Base-by-base conservation (phyloP, 1,140 invertebrate genomes). In the Papilio polytes region DNA sequence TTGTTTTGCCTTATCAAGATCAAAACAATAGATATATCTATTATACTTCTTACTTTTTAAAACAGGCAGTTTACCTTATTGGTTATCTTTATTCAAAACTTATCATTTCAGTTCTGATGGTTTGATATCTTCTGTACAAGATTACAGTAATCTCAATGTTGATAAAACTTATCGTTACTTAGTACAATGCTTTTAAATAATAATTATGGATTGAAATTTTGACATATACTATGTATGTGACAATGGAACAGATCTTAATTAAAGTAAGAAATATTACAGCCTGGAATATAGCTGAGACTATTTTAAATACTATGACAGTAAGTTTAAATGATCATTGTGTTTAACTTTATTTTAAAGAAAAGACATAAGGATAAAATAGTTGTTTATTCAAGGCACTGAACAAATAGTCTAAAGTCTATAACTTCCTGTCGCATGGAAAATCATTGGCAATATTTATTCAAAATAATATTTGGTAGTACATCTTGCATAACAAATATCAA, bases 341-440 rank as follows among this genome's bases (percentile, higher is more conserved):
- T 41, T 41, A 41, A 41, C 36, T 41, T 41, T 41, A 7, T 41
- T 59, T 10, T 78, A 36, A 78, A 53, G 53, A 51, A 78, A 78
- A 78, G 41, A 78, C 36, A 44, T 78, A 22, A 78, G 59, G 56
- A 78, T 66, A 78, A 78, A 78, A 78, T 78, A 78, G 36, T 63
- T 41, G 26, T 78, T 78, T 78, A 78, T 78, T 78, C 10, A 78
- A 78, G 59, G 77, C 59, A 78, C 31, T 78, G 46, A 78, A 76
- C 46, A 41, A 78, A 48, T 48, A 48, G 46, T 78, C 53, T 63
- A 78, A 56, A 77, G 48, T 53, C 13, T 59, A 22, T 46, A 53
- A 53, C 46, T 78, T 78, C 31, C 74, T 78, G 22, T 78, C 8
- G 1, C 36, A 20, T 59, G 31, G 10, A 59, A 78, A 78, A 26